Evolutionary conservation across 2,113 vertebrate genomes (phyloP).

Genomic region (Urocynchramus pylzowi): DNA sequence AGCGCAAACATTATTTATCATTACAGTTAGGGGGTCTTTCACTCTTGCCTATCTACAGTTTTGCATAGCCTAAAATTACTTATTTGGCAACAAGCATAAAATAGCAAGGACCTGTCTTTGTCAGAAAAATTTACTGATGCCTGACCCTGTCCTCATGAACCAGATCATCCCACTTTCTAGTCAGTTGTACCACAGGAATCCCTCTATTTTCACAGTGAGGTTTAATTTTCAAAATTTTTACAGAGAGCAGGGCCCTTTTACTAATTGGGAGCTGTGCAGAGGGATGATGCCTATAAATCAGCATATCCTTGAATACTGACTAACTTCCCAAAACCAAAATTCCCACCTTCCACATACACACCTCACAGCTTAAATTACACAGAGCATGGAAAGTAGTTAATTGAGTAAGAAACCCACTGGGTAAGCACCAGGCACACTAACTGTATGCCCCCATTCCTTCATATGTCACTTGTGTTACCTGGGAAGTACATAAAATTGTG

Average conservation of each 20-base stretch:
- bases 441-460: background rate
- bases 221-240: background rate
- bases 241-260: background rate
- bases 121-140: background rate
- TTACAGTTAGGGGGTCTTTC: background rate
- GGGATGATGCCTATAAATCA: fast-evolving
- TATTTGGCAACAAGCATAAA: background rate
- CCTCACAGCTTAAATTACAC: background rate
- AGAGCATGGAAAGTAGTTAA: background rate
- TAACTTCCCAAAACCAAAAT: background rate
- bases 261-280: background rate
- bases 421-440: background rate
- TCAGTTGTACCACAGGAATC: background rate
- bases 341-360: background rate
- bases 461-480: background rate
- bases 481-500: background rate
- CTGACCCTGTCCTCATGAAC: background rate
- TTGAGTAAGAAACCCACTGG: background rate
- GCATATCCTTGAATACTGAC: background rate
- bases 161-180: background rate
- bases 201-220: background rate
- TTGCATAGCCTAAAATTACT: background rate
- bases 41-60: background rate
- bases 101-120: background rate
- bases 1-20: background rate